Base-by-base conservation (phyloP, 2,797 vertebrate genomes). In the Eremophila alpestris region DNA sequence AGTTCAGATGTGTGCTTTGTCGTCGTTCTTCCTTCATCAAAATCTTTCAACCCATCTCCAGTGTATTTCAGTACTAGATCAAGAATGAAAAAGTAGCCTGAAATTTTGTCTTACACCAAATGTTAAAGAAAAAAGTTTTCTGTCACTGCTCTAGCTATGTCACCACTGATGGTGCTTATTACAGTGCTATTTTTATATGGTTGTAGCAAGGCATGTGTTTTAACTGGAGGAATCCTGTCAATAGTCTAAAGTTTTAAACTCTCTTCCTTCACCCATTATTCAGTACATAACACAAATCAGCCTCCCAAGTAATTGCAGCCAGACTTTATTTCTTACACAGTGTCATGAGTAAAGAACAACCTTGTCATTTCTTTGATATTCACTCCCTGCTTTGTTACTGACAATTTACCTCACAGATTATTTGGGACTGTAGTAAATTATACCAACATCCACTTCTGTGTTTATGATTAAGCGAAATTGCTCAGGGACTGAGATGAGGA, bases 401-500 rank as follows among this genome's bases (percentile, higher is more conserved):
- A 81, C 78, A 83, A 83, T 92, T 94, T 91, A 78, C 49, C 49
- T 78, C 70, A 64, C 46, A 43, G 55, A 87, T 92, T 93, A 91
- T 71, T 59, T 81, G 59, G 45, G 40, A 64, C 69, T 55, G 58
- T 59, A 63, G 43, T 51, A 89, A 95, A 83, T 64, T 26, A 80
- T 48, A 89, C 36, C 7, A 34, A 88, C 82, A 94, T 62, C 29
- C 62, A 63, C 76, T 93, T 78, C 67, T 86, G 73, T 91, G 77
- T 89, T 93, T 80, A 89, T 49, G 48, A 38, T 38, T 64, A 83
- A 85, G 64, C 46, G 62, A 88, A 94, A 93, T 87, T 87, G 41
- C 59, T 84, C 69, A 45, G 84, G 64, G n/a, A 84, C 45, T 21
- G 32, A 87, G 55, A 92, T 58, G 38, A 89, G 76, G 41, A 80